These are phyloP conservation scores for Phengaris alcon DNA, from an alignment of 2,888 invertebrate genomes.

Conservation along the genomic window DNA sequence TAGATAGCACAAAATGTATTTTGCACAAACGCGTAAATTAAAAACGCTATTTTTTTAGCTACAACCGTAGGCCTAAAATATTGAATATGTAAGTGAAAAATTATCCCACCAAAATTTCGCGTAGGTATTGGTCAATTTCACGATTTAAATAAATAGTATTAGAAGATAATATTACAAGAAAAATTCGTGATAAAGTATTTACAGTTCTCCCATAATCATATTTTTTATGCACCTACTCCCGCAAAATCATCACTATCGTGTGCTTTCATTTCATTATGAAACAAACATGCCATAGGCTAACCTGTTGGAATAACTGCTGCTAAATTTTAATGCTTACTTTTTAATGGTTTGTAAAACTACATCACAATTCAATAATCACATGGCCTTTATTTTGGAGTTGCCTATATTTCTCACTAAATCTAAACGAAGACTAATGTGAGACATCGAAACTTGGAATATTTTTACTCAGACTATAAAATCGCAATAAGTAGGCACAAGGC, in stretches of 20 bases:
- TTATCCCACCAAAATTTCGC: not conserved
- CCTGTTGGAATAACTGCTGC: not conserved
- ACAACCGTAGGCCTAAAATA: not conserved
- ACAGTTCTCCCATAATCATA: too few species aligned
- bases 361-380: not conserved
- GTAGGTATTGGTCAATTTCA: not conserved
- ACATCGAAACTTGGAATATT: conserved; percentile 11
- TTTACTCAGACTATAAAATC: not conserved
- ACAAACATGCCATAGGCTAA: not conserved
- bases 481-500: not conserved
- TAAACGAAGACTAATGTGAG: not conserved
- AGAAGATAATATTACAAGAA: too few species aligned
- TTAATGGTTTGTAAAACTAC: not conserved
- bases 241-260: too few species aligned
- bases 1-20: not conserved
- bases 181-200: too few species aligned
- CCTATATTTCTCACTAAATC: not conserved
- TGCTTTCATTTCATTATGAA: too few species aligned
- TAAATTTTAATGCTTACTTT: not conserved
- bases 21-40: not conserved
- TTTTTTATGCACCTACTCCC: too few species aligned
- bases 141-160: not conserved
- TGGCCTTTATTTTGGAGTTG: too few species aligned
- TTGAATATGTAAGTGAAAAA: not conserved
- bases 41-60: not conserved